Evolutionary conservation across 2,888 invertebrate species (phyloP).

Genomic region (Agrochola lota): DNA sequence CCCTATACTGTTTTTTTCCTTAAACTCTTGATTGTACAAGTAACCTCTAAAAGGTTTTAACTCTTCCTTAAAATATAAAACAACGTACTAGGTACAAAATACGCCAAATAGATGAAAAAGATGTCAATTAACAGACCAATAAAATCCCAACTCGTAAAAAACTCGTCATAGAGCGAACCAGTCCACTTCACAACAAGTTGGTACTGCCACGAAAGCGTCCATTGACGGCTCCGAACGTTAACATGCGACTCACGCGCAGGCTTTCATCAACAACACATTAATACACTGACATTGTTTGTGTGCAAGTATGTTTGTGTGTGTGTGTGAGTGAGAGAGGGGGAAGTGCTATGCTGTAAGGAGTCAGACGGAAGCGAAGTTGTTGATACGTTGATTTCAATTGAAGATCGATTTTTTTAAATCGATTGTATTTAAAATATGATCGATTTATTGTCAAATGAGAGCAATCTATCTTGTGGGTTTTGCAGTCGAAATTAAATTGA

Average conservation of each 20-base stretch:
- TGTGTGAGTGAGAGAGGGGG: constrained; percentile 9
- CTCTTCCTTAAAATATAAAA: background rate
- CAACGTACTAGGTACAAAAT: background rate
- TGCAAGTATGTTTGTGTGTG: constrained; percentile 34
- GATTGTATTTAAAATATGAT: background rate
- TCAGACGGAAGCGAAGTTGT: constrained; percentile 54
- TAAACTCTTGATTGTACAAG: background rate
- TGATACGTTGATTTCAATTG: constrained; percentile 17
- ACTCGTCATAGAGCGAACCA: constrained; percentile 47
- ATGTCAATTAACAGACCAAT: constrained; percentile 1
- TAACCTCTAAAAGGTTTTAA: background rate
- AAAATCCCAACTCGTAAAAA: constrained; percentile 19
- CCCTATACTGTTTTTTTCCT: background rate
- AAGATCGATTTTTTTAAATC: constrained; percentile 8
- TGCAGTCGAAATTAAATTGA: background rate
- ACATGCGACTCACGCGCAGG: constrained; percentile 75
- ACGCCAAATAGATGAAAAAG: background rate
- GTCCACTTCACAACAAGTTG: constrained; percentile 48
- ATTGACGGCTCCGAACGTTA: constrained; percentile 69
- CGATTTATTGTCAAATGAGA: background rate
- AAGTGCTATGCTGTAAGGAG: constrained; percentile 34
- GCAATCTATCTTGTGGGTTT: background rate
- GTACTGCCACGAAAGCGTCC: constrained; percentile 70
- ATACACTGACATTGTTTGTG: constrained; percentile 59
- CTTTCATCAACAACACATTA: constrained; percentile 79